These are phyloP conservation scores for Heliangelus exortis DNA, from an alignment of 2,797 vertebrate genomes.

Conservation along the genomic window DNA sequence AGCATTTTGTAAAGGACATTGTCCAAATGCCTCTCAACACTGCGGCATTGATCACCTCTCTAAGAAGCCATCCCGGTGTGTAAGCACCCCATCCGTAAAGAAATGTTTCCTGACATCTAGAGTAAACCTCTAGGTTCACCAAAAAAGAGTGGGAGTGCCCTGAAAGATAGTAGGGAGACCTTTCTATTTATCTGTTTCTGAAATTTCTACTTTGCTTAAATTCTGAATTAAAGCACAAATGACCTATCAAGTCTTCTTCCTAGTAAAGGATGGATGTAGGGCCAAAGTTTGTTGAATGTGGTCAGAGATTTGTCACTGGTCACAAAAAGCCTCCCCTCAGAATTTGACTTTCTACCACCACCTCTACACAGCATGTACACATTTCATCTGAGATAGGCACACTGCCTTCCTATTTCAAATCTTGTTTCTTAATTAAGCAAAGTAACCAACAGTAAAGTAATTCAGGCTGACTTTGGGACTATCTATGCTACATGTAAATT, in stretches of 20 bases:
- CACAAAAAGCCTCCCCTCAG: neutral
- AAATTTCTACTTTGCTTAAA: neutral
- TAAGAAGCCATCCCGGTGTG: neutral
- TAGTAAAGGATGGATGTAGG: neutral
- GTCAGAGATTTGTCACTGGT: neutral
- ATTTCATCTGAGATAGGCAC: neutral
- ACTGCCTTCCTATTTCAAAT: neutral
- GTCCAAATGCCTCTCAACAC: neutral
- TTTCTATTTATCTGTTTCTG: neutral
- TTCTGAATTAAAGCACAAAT: neutral
- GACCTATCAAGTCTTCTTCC: neutral
- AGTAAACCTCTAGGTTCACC: neutral
- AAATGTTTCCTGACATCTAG: neutral
- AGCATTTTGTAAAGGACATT: neutral
- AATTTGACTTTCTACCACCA: neutral
- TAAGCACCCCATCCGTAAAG: neutral
- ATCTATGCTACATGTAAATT: conserved; percentile 21
- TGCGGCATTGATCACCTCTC: neutral
- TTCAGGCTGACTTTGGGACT: neutral
- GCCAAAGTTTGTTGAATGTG: neutral
- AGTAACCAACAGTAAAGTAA: neutral
- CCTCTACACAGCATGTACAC: accelerated
- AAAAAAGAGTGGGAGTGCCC: neutral
- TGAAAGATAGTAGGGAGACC: neutral
- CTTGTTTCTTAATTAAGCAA: neutral